These are phyloP conservation scores for Notospermus geniculatus DNA, from an alignment of 1,140 invertebrate species.

Conservation along the genomic window DNA sequence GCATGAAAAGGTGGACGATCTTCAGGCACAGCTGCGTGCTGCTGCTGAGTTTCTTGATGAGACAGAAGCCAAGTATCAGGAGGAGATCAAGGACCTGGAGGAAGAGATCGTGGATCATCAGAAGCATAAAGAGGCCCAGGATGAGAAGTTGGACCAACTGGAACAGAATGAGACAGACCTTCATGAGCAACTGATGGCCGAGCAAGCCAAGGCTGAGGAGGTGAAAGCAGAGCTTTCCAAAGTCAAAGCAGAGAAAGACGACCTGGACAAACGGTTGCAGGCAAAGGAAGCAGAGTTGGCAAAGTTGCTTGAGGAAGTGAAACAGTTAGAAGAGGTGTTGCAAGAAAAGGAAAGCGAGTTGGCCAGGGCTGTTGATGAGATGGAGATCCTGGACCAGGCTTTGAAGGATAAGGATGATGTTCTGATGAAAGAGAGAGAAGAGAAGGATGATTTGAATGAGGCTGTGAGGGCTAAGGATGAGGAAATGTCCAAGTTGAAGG, in stretches of 20 bases:
- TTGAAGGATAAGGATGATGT: constrained; percentile 4
- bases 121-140: background rate
- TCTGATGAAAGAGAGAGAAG: constrained; percentile 19
- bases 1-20: background rate
- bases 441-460: constrained; percentile 21
- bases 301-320: background rate
- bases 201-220: background rate
- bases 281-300: background rate
- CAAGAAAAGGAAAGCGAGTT: background rate
- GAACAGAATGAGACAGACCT: background rate
- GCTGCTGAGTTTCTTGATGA: constrained; percentile 40
- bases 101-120: background rate
- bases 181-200: background rate
- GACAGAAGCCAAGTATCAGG: constrained; percentile 33
- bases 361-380: background rate
- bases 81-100: constrained; percentile 40
- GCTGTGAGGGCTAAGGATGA: constrained; percentile 24
- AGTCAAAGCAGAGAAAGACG: background rate
- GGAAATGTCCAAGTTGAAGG: constrained; percentile 29
- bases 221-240: background rate
- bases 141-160: background rate
- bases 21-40: background rate
- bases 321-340: no score
- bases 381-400: constrained; percentile 4
- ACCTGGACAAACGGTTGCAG: background rate